phyloP scores from a whole-genome alignment of 2,888 invertebrate genomes.

The Apodemia duryi region DNA sequence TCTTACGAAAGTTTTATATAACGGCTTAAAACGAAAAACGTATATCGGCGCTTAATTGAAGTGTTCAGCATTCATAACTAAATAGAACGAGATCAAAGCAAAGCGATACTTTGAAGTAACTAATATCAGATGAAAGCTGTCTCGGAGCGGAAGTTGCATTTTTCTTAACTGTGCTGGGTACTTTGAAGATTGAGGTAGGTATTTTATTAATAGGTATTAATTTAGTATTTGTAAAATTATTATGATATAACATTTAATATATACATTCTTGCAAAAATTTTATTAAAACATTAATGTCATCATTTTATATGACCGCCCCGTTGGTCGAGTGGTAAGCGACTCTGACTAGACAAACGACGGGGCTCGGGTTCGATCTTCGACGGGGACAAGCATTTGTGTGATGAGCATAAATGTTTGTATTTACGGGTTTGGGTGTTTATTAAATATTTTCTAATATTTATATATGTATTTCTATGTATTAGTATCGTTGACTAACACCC shows the following conservation, averaged over 20 bases:
- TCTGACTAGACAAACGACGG: too few relatives aligned
- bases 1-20: slow-evolving; percentile 43
- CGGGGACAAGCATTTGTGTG: too few relatives aligned
- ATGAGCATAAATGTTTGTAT: too few relatives aligned
- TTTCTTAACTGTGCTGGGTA: slow-evolving; percentile 28
- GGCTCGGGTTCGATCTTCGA: too few relatives aligned
- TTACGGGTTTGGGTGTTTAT: too few relatives aligned
- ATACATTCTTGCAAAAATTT: too few relatives aligned
- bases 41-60: slow-evolving; percentile 55
- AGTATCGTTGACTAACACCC: too few relatives aligned
- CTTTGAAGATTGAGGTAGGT: slow-evolving; percentile 15
- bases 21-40: slow-evolving; percentile 38
- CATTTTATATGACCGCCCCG: too few relatives aligned
- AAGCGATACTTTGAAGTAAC: slow-evolving; percentile 57
- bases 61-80: slow-evolving; percentile 54
- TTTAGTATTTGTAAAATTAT: background rate
- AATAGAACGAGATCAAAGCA: slow-evolving; percentile 63
- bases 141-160: slow-evolving; percentile 42
- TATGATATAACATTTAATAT: background rate
- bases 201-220: slow-evolving; percentile 3
- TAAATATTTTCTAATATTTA: too few relatives aligned
- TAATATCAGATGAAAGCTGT: slow-evolving; percentile 40
- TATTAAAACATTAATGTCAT: too few relatives aligned
- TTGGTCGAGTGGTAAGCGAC: too few relatives aligned
- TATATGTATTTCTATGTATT: too few relatives aligned